Evolutionary conservation across 2,113 vertebrate species (phyloP).

Genomic region (Amblyornis subalaris): DNA sequence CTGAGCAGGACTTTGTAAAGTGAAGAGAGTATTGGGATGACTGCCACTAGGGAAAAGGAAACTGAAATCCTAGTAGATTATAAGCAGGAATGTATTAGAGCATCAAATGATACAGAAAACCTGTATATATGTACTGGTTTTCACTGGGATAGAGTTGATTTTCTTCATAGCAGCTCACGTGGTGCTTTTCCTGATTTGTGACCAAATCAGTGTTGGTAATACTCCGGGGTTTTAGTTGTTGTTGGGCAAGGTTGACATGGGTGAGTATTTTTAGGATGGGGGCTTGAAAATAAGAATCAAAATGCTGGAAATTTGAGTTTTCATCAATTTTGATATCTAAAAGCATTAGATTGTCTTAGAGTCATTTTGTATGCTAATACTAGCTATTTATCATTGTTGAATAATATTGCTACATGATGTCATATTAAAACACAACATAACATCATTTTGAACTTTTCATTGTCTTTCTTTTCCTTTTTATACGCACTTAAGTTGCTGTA

Average conservation of each 20-base stretch:
- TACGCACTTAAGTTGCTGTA: not conserved
- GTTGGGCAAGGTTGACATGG: not conserved
- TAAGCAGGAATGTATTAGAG: not conserved
- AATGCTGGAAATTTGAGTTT: not conserved
- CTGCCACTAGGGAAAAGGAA: not conserved
- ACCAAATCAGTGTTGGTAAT: not conserved
- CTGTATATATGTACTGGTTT: not conserved
- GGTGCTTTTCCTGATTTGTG: not conserved
- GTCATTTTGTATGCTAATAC: not conserved
- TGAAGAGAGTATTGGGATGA: not conserved
- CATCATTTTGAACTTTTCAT: not conserved
- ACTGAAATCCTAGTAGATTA: not conserved
- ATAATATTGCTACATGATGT: rapidly evolving
- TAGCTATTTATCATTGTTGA: not conserved
- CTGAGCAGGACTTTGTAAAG: not conserved
- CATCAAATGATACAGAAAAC: not conserved
- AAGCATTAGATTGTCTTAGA: not conserved
- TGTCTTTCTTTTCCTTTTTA: not conserved
- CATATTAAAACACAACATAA: not conserved
- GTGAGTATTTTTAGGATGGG: not conserved
- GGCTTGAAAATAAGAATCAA: not conserved
- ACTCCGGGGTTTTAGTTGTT: not conserved
- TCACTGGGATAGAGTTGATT: not conserved
- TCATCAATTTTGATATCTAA: not conserved
- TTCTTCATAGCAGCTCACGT: not conserved